Evolutionary conservation across 23 tunicate species (phyloP).

Genomic region (Halocynthia aurantium): DNA sequence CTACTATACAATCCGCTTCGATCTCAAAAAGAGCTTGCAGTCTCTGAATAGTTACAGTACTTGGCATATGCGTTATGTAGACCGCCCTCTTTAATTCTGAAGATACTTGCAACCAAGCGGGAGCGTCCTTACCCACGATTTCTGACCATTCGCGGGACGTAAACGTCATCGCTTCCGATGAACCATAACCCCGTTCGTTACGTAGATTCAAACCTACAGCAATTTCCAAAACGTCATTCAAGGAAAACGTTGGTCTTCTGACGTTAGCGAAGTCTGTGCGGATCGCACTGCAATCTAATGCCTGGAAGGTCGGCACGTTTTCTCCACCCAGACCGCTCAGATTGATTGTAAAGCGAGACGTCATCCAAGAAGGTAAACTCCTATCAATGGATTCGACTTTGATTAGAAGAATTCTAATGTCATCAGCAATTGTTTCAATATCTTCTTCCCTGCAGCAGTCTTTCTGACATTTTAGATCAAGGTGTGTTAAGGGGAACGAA

Average conservation of each 20-base stretch:
- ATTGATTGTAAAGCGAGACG: slow-evolving; percentile 12
- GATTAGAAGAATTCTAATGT: neutral
- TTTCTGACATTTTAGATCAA: slow-evolving; percentile 73
- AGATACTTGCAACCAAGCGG: slow-evolving; percentile 55
- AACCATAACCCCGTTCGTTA: neutral
- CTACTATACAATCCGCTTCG: slow-evolving; percentile 73
- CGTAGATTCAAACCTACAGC: slow-evolving; percentile 19
- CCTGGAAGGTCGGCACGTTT: slow-evolving; percentile 10
- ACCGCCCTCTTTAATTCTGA: slow-evolving; percentile 39
- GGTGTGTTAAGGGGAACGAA: neutral
- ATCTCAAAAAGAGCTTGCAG: slow-evolving; percentile 66
- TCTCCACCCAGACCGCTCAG: slow-evolving; percentile 48
- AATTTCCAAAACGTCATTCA: slow-evolving; percentile 38
- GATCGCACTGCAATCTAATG: slow-evolving; percentile 45
- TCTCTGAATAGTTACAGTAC: slow-evolving; percentile 56
- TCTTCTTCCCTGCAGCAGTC: slow-evolving; percentile 43
- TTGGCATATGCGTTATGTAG: slow-evolving; percentile 61
- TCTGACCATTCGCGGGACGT: slow-evolving; percentile 32
- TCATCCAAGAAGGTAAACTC: neutral
- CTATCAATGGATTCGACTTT: too few species aligned
- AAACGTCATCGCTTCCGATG: neutral
- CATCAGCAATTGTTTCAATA: slow-evolving; percentile 25
- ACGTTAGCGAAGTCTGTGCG: slow-evolving; percentile 59
- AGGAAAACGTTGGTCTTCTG: slow-evolving; percentile 21
- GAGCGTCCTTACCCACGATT: slow-evolving; percentile 56